A percentile compares a stretch with the other conserved stretches of the same genome.
Evolutionary conservation across 1,140 invertebrate species (phyloP).

Genomic region (Drosophila grimshawi): DNA sequence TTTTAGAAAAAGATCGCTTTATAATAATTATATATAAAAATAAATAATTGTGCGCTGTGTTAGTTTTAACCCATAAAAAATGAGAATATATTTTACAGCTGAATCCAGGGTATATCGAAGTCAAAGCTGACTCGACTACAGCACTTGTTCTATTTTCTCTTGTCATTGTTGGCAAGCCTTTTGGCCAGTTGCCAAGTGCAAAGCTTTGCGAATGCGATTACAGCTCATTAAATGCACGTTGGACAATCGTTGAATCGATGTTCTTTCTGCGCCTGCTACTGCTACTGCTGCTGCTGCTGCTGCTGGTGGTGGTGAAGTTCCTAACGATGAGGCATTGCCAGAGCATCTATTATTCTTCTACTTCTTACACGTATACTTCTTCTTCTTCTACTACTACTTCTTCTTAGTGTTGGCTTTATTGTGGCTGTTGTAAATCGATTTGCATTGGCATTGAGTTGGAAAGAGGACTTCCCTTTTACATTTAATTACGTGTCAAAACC

Average conservation of each 20-base stretch:
- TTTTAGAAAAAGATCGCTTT: no score
- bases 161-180: slow-evolving; percentile 9
- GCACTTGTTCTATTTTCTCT: background rate
- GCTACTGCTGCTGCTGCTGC: slow-evolving; percentile 5
- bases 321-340: slow-evolving; percentile 7
- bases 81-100: no score
- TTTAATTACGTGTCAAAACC: slow-evolving; percentile 30
- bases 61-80: no score
- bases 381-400: background rate
- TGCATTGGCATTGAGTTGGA: slow-evolving; percentile 38
- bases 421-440: slow-evolving; percentile 27
- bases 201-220: slow-evolving; percentile 35
- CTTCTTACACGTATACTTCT: background rate
- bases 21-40: no score
- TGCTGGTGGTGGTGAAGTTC: slow-evolving; percentile 7
- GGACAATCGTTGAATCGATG: background rate
- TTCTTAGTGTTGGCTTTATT: background rate
- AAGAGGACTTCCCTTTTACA: slow-evolving; percentile 21
- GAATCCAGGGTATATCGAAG: background rate
- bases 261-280: background rate
- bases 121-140: background rate
- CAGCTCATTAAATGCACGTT: slow-evolving; percentile 58
- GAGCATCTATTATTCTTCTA: background rate
- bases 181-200: slow-evolving; percentile 44
- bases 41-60: no score